Conservation (phyloP, 2,113 vertebrate species). For the Menidia beryllina region DNA sequence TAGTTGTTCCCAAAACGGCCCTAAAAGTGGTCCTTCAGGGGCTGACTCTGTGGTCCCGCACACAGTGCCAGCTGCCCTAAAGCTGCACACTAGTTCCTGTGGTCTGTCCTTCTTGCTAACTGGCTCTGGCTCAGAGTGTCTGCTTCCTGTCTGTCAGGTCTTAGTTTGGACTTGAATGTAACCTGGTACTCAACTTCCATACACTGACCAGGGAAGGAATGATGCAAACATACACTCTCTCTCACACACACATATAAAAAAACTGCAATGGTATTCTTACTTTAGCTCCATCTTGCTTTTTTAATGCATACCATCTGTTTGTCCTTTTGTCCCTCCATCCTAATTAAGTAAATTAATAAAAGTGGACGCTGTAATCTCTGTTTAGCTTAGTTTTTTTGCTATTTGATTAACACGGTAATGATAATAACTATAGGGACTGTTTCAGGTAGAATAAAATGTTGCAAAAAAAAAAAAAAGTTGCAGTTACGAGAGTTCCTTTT, state of each 20-base stretch:
- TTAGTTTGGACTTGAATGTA: constrained; percentile 40
- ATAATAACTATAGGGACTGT: background rate
- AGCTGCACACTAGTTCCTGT: background rate
- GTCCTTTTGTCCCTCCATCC: background rate
- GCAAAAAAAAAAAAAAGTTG: background rate
- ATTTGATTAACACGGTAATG: too few species aligned
- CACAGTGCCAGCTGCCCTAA: background rate
- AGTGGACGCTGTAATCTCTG: background rate
- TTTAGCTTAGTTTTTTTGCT: background rate
- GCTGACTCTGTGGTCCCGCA: too few species aligned
- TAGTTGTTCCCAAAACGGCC: background rate
- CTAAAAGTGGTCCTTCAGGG: constrained; percentile 2
- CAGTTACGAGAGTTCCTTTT: too few species aligned
- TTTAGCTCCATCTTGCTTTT: constrained; percentile 20
- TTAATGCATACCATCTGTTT: background rate
- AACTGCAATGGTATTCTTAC: constrained; percentile 41
- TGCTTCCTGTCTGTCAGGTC: constrained; percentile 18
- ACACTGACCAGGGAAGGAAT: constrained; percentile 16
- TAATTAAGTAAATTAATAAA: background rate
- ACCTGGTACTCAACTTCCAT: constrained; percentile 37
- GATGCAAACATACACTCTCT: constrained; percentile 7
- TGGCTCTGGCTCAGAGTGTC: constrained; percentile 9
- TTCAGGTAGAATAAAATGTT: background rate
- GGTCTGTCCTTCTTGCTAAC: background rate
- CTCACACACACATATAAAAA: constrained; percentile 20